A percentile compares a stretch with the other conserved stretches of the same genome.
Conservation (phyloP, 2,113 vertebrate species). For the Pedetes capensis region DNA sequence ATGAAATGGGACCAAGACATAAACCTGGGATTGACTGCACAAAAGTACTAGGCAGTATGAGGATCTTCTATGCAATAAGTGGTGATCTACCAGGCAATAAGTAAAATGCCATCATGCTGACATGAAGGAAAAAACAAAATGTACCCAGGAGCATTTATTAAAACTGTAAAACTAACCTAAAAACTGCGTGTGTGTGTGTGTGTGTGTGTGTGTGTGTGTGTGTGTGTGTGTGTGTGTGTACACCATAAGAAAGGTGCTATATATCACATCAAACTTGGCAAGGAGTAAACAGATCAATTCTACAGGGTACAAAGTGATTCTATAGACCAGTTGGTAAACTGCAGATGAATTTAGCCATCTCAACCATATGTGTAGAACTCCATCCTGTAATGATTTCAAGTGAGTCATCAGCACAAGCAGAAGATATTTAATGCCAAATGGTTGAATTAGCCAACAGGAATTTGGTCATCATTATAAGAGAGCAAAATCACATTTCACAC, state of each 20-base stretch:
- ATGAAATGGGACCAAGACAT: background rate
- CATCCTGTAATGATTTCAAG: constrained; percentile 47
- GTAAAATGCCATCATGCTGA: background rate
- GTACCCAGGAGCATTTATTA: background rate
- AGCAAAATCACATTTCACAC: constrained; percentile 54
- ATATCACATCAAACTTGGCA: background rate
- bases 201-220: no score
- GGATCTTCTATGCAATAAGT: background rate
- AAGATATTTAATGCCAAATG: constrained; percentile 65
- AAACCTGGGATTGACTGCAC: background rate
- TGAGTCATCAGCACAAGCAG: constrained; percentile 52
- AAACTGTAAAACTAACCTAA: constrained; percentile 9
- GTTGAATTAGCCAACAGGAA: constrained; percentile 52
- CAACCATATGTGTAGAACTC: constrained; percentile 27
- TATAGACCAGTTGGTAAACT: constrained; percentile 53
- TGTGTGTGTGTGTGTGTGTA: no score
- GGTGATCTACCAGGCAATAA: background rate
- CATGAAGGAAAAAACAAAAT: background rate
- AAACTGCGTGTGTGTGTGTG: no score
- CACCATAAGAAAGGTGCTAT: background rate
- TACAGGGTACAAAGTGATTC: constrained; percentile 49
- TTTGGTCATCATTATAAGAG: background rate
- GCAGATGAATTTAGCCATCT: constrained; percentile 56
- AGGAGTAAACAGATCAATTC: constrained; percentile 42
- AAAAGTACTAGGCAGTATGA: background rate